Percentiles rank a stretch among this genome's conserved stretches.
phyloP scores from a whole-genome alignment of 2,888 invertebrate species.

The Agonopterix heracliana region DNA sequence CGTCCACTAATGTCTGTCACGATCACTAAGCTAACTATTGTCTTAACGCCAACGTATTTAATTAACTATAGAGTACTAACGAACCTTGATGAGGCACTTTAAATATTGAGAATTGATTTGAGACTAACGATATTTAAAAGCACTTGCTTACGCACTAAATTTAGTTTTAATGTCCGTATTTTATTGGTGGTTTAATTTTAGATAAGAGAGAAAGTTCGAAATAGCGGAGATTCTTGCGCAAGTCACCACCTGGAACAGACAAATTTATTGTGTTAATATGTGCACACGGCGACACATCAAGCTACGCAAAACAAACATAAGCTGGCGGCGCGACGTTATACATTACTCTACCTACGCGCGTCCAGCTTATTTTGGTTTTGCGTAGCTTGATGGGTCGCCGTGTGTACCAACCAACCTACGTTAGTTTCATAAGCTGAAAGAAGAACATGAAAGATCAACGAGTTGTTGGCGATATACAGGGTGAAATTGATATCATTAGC shows the following conservation, averaged over 20 bases:
- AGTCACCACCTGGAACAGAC: conserved; percentile 22
- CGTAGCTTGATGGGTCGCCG: too few relatives aligned
- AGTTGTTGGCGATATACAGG: too few relatives aligned
- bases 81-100: conserved; percentile 37
- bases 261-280: conserved; percentile 4
- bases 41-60: conserved; percentile 9
- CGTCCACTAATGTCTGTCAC: conserved; percentile 18
- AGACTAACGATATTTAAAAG: conserved; percentile 17
- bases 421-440: too few relatives aligned
- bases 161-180: conserved; percentile 9
- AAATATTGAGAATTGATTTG: conserved; percentile 18
- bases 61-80: conserved; percentile 18
- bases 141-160: conserved; percentile 25
- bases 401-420: too few relatives aligned
- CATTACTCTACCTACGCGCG: too few relatives aligned
- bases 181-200: conserved; percentile 18
- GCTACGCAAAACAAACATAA: too few relatives aligned
- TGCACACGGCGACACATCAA: too few relatives aligned
- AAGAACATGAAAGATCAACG: too few relatives aligned
- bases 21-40: conserved; percentile 10
- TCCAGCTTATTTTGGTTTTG: too few relatives aligned
- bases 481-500: too few relatives aligned
- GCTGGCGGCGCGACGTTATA: too few relatives aligned
- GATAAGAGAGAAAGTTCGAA: conserved; percentile 18
- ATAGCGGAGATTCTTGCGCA: conserved; percentile 8